A percentile compares a stretch with the other conserved stretches of the same genome.
These are phyloP conservation scores for Hirudo medicinalis DNA, from an alignment of 1,140 invertebrate species.

Conservation along the genomic window DNA sequence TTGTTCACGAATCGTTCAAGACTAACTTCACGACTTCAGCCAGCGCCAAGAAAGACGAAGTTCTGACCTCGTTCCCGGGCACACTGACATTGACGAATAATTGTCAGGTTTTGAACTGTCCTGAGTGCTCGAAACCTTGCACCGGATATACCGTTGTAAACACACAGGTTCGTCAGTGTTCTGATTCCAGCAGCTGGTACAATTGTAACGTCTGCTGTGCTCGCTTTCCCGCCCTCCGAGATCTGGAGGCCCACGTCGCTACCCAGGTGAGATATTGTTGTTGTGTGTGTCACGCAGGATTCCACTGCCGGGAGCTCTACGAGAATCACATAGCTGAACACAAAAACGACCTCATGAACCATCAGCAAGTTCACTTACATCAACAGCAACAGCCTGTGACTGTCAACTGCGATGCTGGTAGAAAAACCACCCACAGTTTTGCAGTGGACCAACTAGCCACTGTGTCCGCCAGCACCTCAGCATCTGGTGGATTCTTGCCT, in stretches of 20 bases:
- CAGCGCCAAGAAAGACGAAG: neutral
- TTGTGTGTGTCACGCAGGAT: neutral
- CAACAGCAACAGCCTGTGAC: neutral
- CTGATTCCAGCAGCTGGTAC: conserved; percentile 3
- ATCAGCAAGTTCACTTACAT: neutral
- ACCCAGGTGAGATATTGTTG: neutral
- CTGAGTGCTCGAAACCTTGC: conserved; percentile 8
- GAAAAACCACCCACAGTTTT: conserved; percentile 1
- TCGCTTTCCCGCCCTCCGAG: neutral
- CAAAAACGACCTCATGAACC: neutral
- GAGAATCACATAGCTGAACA: conserved; percentile 1
- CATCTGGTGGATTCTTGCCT: neutral
- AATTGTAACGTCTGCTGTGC: conserved; percentile 11
- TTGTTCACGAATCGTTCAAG: conserved; percentile 11
- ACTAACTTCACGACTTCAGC: conserved; percentile 1
- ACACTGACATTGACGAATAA: neutral
- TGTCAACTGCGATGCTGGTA: neutral
- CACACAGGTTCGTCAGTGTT: conserved; percentile 2
- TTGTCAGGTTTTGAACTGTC: conserved; percentile 3
- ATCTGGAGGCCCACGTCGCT: conserved; percentile 1
- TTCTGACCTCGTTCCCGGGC: neutral
- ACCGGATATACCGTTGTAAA: neutral
- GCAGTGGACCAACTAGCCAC: neutral
- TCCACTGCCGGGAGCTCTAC: conserved; percentile 4
- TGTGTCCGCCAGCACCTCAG: neutral